Percentiles rank a stretch among this genome's conserved stretches.
phyloP scores from a whole-genome alignment of 2,113 vertebrate genomes.

The Vanacampus margaritifer region DNA sequence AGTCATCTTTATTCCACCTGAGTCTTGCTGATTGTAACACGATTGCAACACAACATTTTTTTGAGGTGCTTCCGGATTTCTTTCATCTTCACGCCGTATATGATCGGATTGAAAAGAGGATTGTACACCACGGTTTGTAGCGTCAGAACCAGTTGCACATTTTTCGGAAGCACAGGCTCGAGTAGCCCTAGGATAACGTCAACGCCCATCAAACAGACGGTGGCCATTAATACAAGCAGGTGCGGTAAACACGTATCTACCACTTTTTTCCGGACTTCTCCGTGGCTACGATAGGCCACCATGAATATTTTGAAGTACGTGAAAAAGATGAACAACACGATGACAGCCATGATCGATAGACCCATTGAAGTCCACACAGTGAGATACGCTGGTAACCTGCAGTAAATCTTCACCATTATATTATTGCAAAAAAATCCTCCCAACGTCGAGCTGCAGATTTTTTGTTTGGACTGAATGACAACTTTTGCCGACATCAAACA shows the following conservation, averaged over 20 bases:
- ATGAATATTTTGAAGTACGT: not conserved
- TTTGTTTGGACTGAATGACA: not conserved
- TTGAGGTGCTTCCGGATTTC: not conserved
- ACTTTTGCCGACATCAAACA: not conserved
- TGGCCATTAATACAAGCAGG: not conserved
- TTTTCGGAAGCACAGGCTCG: not conserved
- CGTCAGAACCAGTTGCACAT: not conserved
- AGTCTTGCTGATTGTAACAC: not conserved
- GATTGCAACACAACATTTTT: not conserved
- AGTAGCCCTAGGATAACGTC: not conserved
- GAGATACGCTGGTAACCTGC: not conserved
- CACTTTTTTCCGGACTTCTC: not conserved
- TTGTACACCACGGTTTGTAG: not conserved
- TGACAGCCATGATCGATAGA: not conserved
- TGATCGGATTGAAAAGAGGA: not conserved
- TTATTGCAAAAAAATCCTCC: not conserved
- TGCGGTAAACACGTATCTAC: not conserved
- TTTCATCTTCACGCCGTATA: not conserved
- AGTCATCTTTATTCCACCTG: not conserved
- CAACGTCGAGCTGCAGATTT: not conserved
- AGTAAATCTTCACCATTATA: not conserved
- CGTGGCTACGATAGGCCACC: not conserved
- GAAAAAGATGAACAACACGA: not conserved
- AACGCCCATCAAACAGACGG: not conserved
- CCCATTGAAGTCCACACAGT: not conserved